These are phyloP conservation scores for Escarpia spicata DNA, from an alignment of 2,888 invertebrate species.

Conservation along the genomic window DNA sequence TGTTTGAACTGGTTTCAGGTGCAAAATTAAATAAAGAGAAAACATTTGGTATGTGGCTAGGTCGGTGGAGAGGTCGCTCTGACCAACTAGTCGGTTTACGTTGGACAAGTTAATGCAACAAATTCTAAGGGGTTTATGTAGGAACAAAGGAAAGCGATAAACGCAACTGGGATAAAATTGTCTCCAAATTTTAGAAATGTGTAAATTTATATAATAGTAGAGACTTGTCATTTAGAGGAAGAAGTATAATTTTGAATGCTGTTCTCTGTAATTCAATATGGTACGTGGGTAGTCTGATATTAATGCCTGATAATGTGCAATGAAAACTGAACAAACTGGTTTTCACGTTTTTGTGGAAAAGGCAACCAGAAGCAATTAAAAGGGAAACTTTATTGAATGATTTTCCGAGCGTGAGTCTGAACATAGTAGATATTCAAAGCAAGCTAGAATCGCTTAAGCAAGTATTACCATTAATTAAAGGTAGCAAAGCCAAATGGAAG, in stretches of 20 bases:
- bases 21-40: constrained; percentile 23
- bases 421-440: background rate
- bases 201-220: background rate
- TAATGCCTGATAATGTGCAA: background rate
- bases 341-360: constrained; percentile 13
- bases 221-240: constrained; percentile 25
- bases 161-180: background rate
- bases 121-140: background rate
- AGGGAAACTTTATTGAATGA: background rate
- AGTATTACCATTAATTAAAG: background rate
- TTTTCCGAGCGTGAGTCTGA: background rate
- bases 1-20: background rate
- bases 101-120: background rate
- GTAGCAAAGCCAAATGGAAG: background rate
- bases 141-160: background rate
- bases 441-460: background rate
- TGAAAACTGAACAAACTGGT: background rate
- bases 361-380: background rate
- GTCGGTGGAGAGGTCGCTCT: background rate
- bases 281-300: background rate
- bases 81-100: background rate
- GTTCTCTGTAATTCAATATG: background rate
- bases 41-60: constrained; percentile 25
- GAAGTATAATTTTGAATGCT: background rate
- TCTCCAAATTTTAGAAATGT: constrained; percentile 21